phyloP scores from a whole-genome alignment of 2,113 vertebrate genomes.

The Ictidomys tridecemlineatus region DNA sequence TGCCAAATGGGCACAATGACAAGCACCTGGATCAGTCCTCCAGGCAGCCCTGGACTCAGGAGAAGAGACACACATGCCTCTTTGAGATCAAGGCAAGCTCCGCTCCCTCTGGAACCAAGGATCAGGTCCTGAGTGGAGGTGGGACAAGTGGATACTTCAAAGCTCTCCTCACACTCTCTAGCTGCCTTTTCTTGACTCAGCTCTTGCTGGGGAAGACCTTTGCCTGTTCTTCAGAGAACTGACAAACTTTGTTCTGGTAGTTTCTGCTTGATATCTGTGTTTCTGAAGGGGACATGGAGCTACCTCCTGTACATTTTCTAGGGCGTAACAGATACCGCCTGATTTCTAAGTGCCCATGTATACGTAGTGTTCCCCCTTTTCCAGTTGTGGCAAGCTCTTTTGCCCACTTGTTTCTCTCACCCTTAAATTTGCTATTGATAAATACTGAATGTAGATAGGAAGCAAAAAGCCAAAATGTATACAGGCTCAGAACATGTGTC shows the following conservation, averaged over 20 bases:
- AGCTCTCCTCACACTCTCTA: too few species aligned
- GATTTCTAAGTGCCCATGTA: not conserved
- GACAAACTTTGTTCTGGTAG: not conserved
- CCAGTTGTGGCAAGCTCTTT: not conserved
- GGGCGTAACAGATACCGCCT: accelerated
- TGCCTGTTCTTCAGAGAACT: not conserved
- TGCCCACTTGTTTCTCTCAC: not conserved
- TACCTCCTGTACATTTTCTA: too few species aligned
- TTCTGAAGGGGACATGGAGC: not conserved
- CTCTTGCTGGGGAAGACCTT: not conserved
- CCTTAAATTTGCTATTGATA: not conserved
- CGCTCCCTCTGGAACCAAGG: not conserved
- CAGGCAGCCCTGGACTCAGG: not conserved
- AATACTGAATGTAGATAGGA: not conserved
- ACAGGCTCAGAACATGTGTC: not conserved
- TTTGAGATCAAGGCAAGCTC: not conserved
- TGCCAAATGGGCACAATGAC: too few species aligned
- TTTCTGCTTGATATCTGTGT: not conserved
- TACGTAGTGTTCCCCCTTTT: not conserved
- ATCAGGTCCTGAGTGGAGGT: not conserved
- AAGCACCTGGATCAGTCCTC: not conserved
- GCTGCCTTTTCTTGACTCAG: not conserved
- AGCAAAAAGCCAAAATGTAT: not conserved
- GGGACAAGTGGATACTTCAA: too few species aligned
- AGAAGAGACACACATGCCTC: accelerated